Percentiles rank a stretch among this genome's conserved stretches.
phyloP scores from a whole-genome alignment of 2,797 vertebrate genomes.

The Aythya fuligula region DNA sequence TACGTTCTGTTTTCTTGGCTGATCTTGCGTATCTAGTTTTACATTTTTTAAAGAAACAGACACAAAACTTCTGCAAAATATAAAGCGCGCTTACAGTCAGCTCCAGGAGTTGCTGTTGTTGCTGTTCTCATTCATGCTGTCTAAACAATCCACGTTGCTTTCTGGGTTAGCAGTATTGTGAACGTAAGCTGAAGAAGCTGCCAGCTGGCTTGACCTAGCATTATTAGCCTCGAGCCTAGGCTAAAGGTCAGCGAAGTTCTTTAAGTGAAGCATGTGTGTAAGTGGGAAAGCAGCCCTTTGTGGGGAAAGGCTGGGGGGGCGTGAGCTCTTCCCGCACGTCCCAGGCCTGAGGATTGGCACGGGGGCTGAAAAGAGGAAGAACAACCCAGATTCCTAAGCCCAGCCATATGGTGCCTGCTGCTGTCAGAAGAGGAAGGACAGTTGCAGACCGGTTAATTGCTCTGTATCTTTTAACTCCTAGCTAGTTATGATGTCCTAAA shows the following conservation, averaged over 20 bases:
- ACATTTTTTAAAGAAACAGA: too few species aligned
- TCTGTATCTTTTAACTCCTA: constrained; percentile 1
- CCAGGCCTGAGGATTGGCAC: constrained; percentile 17
- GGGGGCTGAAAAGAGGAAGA: constrained; percentile 33
- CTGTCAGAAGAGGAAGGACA: constrained; percentile 36
- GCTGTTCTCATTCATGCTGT: background rate
- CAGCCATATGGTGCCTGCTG: constrained; percentile 54
- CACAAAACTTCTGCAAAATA: background rate
- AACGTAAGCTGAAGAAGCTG: constrained; percentile 49
- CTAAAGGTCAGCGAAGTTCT: constrained; percentile 50
- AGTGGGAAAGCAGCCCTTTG: constrained; percentile 19
- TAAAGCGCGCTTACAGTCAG: background rate
- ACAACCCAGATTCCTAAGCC: constrained; percentile 10
- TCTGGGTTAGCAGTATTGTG: constrained; percentile 29
- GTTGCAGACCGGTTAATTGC: constrained; percentile 38
- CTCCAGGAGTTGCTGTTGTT: background rate
- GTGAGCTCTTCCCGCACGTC: fast-evolving
- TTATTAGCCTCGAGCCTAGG: constrained; percentile 8
- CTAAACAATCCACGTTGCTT: background rate
- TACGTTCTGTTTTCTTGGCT: background rate
- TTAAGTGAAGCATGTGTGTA: constrained; percentile 49
- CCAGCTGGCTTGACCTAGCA: constrained; percentile 60
- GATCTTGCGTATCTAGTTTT: background rate
- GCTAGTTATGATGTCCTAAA: constrained; percentile 12
- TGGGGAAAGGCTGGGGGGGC: background rate